phyloP scores from a whole-genome alignment of 2,888 invertebrate species.

The Rhogogaster chlorosoma region DNA sequence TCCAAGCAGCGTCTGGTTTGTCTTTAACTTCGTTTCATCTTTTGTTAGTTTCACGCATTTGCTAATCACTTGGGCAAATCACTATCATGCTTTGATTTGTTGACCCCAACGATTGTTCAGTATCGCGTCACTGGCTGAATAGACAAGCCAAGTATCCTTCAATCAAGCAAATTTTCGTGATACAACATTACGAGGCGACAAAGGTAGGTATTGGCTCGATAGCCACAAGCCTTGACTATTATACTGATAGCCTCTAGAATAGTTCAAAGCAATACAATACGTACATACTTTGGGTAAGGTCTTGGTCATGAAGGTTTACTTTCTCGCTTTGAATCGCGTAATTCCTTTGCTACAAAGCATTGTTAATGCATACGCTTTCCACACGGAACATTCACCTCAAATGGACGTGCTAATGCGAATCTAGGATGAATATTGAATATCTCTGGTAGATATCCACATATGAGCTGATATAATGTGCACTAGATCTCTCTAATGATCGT shows the following conservation, averaged over 20 bases:
- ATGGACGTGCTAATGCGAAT: not conserved
- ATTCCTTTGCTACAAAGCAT: not conserved
- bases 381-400: not conserved
- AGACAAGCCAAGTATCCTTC: conserved; percentile 1
- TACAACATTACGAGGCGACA: not conserved
- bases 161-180: not conserved
- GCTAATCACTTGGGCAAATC: not conserved
- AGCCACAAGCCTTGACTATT: not conserved
- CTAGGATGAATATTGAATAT: not conserved
- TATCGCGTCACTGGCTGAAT: not conserved
- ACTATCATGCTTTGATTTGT: not conserved
- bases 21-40: not conserved
- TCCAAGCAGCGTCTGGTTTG: not conserved
- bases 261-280: not conserved
- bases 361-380: not conserved
- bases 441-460: not conserved
- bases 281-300: not conserved
- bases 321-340: not conserved
- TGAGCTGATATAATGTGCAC: not conserved
- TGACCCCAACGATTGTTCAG: not conserved
- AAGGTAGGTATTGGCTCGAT: not conserved
- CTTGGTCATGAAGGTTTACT: not conserved
- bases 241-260: not conserved
- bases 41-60: not conserved
- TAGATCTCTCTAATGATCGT: not conserved